Evolutionary conservation across 2,113 vertebrate species (phyloP).

Genomic region (Sapayoa aenigma): DNA sequence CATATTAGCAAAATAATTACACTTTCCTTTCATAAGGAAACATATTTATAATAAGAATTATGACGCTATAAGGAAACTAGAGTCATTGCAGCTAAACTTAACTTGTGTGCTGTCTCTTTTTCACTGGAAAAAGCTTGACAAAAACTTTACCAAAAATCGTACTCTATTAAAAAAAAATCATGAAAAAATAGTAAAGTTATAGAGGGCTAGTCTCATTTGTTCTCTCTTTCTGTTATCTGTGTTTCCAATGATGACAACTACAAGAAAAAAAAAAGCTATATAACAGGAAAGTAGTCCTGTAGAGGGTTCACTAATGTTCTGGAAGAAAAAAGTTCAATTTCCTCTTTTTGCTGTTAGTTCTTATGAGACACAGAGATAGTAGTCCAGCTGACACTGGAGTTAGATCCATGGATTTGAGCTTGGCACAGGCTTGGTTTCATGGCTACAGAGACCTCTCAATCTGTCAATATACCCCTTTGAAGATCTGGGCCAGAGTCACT

Average conservation of each 20-base stretch:
- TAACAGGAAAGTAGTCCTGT: background rate
- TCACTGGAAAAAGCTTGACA: background rate
- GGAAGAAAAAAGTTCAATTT: background rate
- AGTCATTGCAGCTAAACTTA: background rate
- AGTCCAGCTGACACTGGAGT: background rate
- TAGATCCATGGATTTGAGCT: background rate
- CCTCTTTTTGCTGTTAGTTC: background rate
- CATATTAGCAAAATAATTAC: conserved; percentile 24
- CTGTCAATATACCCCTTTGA: background rate
- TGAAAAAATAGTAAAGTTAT: background rate
- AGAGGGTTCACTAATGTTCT: background rate
- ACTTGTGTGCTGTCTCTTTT: background rate
- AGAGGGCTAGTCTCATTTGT: background rate
- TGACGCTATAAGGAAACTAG: background rate
- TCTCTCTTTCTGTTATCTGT: background rate
- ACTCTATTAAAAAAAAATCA: background rate
- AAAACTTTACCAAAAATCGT: background rate
- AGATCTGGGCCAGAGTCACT: background rate
- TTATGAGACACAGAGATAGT: background rate
- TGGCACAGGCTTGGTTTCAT: background rate
- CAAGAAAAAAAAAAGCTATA: background rate
- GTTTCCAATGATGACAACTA: background rate
- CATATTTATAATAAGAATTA: background rate
- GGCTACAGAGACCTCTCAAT: background rate
- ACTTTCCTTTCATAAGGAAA: background rate